Evolutionary conservation across 2,797 vertebrate species (phyloP).

Genomic region (Siniperca obscura): DNA sequence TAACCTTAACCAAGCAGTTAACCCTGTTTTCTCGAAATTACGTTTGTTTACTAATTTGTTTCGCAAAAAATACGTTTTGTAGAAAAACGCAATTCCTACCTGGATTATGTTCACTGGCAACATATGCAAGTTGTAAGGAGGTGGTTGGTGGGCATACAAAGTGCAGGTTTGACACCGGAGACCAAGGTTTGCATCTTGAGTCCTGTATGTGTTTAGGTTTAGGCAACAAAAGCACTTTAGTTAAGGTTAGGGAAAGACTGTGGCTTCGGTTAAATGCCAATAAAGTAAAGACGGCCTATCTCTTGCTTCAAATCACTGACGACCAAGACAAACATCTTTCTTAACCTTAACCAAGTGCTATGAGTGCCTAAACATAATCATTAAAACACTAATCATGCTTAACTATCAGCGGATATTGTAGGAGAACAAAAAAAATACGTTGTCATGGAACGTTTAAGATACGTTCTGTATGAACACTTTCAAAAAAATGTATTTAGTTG

Average conservation of each 20-base stretch:
- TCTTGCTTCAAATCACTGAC: neutral
- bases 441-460: too few relatives aligned
- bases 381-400: neutral
- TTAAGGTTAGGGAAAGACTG: neutral
- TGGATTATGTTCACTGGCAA: neutral
- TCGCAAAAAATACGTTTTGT: neutral
- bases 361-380: neutral
- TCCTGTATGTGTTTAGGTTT: neutral
- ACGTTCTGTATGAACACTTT: too few relatives aligned
- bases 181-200: neutral
- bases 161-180: neutral
- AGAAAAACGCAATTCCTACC: neutral
- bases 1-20: neutral
- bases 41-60: neutral
- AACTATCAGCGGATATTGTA: neutral
- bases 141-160: neutral
- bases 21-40: neutral
- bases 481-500: too few relatives aligned
- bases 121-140: neutral
- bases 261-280: too few relatives aligned
- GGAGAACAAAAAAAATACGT: too few relatives aligned
- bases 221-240: neutral
- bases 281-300: neutral
- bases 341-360: neutral
- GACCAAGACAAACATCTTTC: fast-evolving